Conservation (phyloP, 2,797 vertebrate genomes). For the Remorina albescens region DNA sequence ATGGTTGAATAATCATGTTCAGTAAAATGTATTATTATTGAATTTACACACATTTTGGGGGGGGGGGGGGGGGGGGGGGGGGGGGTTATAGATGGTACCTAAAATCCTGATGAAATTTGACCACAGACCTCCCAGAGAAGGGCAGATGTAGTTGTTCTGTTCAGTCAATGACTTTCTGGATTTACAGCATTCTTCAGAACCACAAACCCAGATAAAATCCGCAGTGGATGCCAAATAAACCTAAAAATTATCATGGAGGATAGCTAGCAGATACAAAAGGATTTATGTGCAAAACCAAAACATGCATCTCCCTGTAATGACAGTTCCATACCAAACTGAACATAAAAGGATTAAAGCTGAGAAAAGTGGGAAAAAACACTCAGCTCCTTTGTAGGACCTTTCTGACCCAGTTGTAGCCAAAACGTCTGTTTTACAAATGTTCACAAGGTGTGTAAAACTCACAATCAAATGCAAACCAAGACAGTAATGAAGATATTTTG, state of each 20-base stretch:
- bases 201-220: neutral
- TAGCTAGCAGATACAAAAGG: neutral
- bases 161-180: constrained; percentile 40
- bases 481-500: too few species aligned
- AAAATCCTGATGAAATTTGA: neutral
- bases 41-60: neutral
- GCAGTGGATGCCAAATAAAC: neutral
- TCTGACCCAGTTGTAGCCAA: neutral
- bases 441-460: neutral
- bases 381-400: neutral
- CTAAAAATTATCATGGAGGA: neutral
- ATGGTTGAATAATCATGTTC: neutral
- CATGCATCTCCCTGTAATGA: neutral
- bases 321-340: neutral
- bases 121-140: constrained; percentile 13
- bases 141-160: neutral
- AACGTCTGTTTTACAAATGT: neutral
- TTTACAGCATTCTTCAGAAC: constrained; percentile 44
- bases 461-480: neutral
- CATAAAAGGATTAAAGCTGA: neutral
- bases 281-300: neutral
- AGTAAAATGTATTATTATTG: fast-evolving
- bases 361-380: neutral
- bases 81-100: neutral
- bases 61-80: too few species aligned